Evolutionary conservation across 1,140 invertebrate genomes (phyloP), one percentile per base, ranked within the genome.

Genomic region (Macrotrachela quadricornifera): DNA sequence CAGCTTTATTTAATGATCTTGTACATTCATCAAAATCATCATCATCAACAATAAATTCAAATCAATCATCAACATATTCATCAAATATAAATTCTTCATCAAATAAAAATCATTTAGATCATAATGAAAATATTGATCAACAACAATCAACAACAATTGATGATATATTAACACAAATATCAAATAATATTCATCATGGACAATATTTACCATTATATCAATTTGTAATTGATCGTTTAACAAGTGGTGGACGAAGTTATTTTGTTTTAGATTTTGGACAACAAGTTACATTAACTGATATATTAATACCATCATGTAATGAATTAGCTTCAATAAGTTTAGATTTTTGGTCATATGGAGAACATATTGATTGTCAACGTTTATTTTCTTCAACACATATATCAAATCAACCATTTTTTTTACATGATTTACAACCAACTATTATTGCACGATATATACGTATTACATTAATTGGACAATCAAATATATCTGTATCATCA

Each of bases 261-360:
- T 88, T 84, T 71, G 82, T 90, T 45, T 70, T 92, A 13, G 85
- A 91, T 70, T 87, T 91, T 69, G 84, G 85, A 17, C 77, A 80
- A 56, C 78, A 81, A 2, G 72, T 88, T 45, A 67, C 85, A 1
- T 73, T 92, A 8, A 91, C 85, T 1, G 87, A 91, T 66, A 69
- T 91, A 55, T 72, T 85, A 58, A 81, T 91, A 58, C 85, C 86
- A 13, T 75, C 80, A 0, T 90, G 83, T 63, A 76, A 77, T 52
- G 84, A 88, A 64, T 67, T 91, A 38, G 80, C 84, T 6, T 86
- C 83, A 0, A 64, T 91, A 1, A 82, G 79, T 46, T 81, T 92
- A 57, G 85, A 92, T 65, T 79, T 85, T 46, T 91, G 85, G 85
- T 76, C 64, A 10, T 58, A 66, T 51, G 78, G 79, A 48, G 84